These are phyloP conservation scores for Acanthopagrus latus DNA, from an alignment of 2,797 vertebrate genomes.

Conservation along the genomic window DNA sequence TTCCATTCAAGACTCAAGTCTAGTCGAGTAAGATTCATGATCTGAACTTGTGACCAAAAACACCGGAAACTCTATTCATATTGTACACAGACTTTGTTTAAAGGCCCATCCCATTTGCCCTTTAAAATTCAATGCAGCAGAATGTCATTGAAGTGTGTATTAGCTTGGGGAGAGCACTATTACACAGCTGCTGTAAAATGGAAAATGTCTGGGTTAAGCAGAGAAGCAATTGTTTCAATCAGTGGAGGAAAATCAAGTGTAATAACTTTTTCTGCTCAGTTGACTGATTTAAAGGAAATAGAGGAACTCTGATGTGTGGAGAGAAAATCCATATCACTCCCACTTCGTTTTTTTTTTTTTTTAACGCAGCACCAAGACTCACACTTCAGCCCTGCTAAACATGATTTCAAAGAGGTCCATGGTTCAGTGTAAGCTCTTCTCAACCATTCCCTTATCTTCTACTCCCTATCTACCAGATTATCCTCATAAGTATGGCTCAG, in stretches of 20 bases:
- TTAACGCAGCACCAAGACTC: not conserved
- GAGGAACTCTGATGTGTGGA: conserved; percentile 5
- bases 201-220: conserved; percentile 8
- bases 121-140: conserved; percentile 9
- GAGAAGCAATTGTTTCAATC: conserved; percentile 17
- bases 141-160: not conserved
- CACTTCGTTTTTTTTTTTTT: conserved; percentile 11
- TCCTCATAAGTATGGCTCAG: conserved; percentile 96
- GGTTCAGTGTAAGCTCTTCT: conserved; percentile 37
- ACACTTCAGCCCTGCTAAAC: not conserved
- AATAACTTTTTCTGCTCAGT: conserved; percentile 13
- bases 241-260: not conserved
- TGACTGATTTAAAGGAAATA: not conserved
- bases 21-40: not conserved
- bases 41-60: not conserved
- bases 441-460: conserved; percentile 32
- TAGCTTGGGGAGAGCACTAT: conserved; percentile 3
- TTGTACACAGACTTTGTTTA: not conserved
- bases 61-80: not conserved
- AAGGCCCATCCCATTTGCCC: not conserved
- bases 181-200: not conserved
- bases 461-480: conserved; percentile 87
- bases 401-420: conserved; percentile 20
- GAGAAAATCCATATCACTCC: not conserved
- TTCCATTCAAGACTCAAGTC: too few species aligned